Evolutionary conservation across 2,797 vertebrate genomes (phyloP), one percentile per base, ranked within the genome.

Genomic region (Botia almorhae): DNA sequence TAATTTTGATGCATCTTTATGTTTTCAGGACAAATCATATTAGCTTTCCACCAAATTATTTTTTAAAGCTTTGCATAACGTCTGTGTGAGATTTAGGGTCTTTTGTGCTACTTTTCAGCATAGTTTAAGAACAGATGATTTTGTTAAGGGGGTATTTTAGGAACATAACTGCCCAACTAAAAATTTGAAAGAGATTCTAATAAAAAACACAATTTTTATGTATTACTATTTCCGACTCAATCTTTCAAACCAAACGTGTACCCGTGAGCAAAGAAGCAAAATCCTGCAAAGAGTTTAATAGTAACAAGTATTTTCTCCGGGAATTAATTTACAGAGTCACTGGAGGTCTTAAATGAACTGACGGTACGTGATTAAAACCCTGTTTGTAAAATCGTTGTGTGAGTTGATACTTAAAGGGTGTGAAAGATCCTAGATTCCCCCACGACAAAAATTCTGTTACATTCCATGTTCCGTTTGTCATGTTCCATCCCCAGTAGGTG

Each of bases 401-500:
- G 16, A 29, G 58, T 58, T 43, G 14, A 60, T 16, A 53, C 26
- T 78, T 51, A 64, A 73, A 79, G 74, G 70, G 79, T 14, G 76
- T 76, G 43, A 85, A 68, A 73, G 86, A 87, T 86, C 85, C 82
- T 69, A 48, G 82, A 82, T 82, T 84, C 82, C 85, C 33, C 87
- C 85, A 86, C 89, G 84, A 83, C 78, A 72, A 81, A 68, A 51
- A 80, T 65, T 65, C 50, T 53, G 81, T 78, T 71, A 83, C 87
- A 78, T 88, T 82, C 82, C 74, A 86, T 86, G 77, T 88, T 87
- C 87, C 87, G 83, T 91, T 88, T 82, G 63, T 74, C 56, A 50
- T 55, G 67, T 64, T 36, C 39, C 46, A 70, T 64, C 46, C 58
- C 11, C 79, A 85, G 81, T 81, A 82, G 87, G 89, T 91, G 89